Percentiles rank a stretch among this genome's conserved stretches.
These are phyloP conservation scores for Meganola albula DNA, from an alignment of 2,888 invertebrate genomes.

Conservation along the genomic window DNA sequence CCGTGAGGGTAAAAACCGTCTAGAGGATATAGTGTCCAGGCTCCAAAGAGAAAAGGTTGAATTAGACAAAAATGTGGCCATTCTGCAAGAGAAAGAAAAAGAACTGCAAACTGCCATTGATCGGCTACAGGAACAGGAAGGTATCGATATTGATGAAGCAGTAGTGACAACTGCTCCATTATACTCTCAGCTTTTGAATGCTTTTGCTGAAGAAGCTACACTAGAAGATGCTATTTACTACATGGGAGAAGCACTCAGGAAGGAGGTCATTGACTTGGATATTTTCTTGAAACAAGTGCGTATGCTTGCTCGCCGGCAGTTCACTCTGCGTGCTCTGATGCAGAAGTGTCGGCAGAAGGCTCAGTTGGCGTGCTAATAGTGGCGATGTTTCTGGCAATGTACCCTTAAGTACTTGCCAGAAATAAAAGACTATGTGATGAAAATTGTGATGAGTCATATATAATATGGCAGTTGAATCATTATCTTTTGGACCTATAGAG, in stretches of 20 bases:
- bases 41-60: constrained; percentile 88
- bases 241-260: constrained; percentile 95
- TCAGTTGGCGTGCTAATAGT: constrained; percentile 83
- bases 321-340: constrained; percentile 96
- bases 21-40: constrained; percentile 86
- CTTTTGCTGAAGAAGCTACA: constrained; percentile 98
- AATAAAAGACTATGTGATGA: constrained; percentile 26
- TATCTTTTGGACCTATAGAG: constrained; percentile 5
- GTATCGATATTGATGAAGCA: constrained; percentile 96
- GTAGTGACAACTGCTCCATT: constrained; percentile 97
- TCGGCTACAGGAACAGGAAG: constrained; percentile 85
- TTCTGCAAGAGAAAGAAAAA: constrained; percentile 91
- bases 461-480: constrained; percentile 9
- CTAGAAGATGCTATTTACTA: constrained; percentile 99
- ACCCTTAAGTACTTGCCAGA: constrained; percentile 22
- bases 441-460: constrained; percentile 21
- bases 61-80: constrained; percentile 88
- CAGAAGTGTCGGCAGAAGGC: constrained; percentile 98
- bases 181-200: constrained; percentile 95
- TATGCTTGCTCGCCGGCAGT: constrained; percentile 95
- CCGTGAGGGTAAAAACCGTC: constrained; percentile 87
- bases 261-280: constrained; percentile 95
- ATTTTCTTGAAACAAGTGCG: constrained; percentile 98
- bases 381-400: constrained; percentile 29
- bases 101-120: constrained; percentile 90